These are phyloP conservation scores for Monomorium pharaonis DNA, from an alignment of 1,140 invertebrate species.

Conservation along the genomic window DNA sequence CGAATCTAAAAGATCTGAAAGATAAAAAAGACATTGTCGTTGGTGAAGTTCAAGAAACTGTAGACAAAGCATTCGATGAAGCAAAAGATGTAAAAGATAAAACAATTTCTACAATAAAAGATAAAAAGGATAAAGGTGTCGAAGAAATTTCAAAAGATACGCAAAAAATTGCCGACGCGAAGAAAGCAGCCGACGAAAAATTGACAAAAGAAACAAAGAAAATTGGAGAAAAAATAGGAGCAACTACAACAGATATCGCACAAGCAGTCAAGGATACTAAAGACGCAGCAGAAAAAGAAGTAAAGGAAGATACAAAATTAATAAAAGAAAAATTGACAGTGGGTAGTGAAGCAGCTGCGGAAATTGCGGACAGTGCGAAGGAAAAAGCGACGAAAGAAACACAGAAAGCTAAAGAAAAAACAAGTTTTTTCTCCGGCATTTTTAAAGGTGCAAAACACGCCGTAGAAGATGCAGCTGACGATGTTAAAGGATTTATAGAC, in stretches of 20 bases:
- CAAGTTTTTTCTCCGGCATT: constrained; percentile 38
- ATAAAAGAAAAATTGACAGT: constrained; percentile 55
- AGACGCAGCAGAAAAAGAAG: constrained; percentile 41
- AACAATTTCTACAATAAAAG: neutral
- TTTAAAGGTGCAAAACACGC: constrained; percentile 61
- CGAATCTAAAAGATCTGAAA: neutral
- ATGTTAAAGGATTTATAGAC: constrained; percentile 62
- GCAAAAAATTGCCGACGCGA: constrained; percentile 30
- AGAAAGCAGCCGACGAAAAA: constrained; percentile 43
- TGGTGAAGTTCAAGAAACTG: constrained; percentile 19
- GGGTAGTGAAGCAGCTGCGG: neutral
- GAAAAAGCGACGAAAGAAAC: constrained; percentile 11
- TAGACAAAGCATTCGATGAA: constrained; percentile 9
- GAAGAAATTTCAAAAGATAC: constrained; percentile 25
- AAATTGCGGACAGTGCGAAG: neutral
- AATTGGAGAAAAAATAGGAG: neutral
- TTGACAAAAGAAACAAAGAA: constrained; percentile 52
- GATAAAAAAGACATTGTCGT: constrained; percentile 3
- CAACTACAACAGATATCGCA: neutral
- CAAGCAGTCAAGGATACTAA: constrained; percentile 5
- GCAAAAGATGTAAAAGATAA: constrained; percentile 69
- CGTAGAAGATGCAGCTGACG: constrained; percentile 75
- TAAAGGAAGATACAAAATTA: constrained; percentile 52
- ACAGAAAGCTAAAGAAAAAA: constrained; percentile 31
- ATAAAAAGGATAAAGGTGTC: constrained; percentile 49